A percentile compares a stretch with the other conserved stretches of the same genome.
Conservation (phyloP, 2,888 invertebrate species). For the Mythimna loreyi region DNA sequence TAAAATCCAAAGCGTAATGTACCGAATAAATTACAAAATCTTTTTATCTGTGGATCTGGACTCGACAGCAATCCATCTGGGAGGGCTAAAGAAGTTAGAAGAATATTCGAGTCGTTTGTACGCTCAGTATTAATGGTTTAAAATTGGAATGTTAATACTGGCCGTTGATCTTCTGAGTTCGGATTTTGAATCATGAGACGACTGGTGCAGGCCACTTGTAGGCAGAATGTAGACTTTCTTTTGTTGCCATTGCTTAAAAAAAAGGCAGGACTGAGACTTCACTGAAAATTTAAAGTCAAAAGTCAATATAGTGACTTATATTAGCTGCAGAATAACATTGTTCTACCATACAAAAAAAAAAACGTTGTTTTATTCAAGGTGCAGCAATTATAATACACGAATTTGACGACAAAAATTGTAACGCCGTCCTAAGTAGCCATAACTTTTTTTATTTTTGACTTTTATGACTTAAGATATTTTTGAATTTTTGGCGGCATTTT, state of each 20-base stretch:
- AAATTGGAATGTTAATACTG: constrained; percentile 62
- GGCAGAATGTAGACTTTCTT: not conserved
- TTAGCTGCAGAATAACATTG: too few species aligned
- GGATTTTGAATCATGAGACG: constrained; percentile 28
- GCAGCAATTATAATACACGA: too few species aligned
- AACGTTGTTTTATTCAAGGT: too few species aligned
- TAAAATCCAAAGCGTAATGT: constrained; percentile 60
- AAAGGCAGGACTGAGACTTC: not conserved
- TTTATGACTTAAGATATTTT: not conserved
- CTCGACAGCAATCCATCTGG: constrained; percentile 64
- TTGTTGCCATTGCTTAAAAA: not conserved
- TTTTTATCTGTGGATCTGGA: constrained; percentile 68
- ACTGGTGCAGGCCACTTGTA: not conserved
- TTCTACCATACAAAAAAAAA: too few species aligned
- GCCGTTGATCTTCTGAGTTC: constrained; percentile 51
- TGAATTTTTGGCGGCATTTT: too few species aligned
- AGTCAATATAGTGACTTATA: too few species aligned
- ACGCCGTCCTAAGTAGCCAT: too few species aligned
- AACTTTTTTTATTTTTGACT: too few species aligned
- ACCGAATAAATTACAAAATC: constrained; percentile 68
- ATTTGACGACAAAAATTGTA: too few species aligned
- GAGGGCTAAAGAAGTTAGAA: constrained; percentile 57
- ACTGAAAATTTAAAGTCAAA: not conserved
- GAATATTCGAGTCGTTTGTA: constrained; percentile 64
- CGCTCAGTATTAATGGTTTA: constrained; percentile 59